Percentiles rank a stretch among this genome's conserved stretches.
These are phyloP conservation scores for Endotricha flammealis DNA, from an alignment of 2,888 invertebrate species.

Conservation along the genomic window DNA sequence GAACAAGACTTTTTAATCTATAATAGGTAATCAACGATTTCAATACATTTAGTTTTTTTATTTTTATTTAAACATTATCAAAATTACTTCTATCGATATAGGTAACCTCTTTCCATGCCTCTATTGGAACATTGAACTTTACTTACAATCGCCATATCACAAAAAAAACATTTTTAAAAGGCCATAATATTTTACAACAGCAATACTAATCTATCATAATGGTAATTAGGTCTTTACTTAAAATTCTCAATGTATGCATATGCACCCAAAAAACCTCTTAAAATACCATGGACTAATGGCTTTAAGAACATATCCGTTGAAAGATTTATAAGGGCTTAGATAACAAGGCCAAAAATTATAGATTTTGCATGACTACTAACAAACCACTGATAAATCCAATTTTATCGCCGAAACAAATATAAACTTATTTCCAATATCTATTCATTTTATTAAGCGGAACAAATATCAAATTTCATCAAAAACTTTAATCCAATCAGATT, in stretches of 20 bases:
- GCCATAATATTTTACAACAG: constrained; percentile 16
- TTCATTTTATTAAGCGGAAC: constrained; percentile 6
- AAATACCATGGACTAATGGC: constrained; percentile 19
- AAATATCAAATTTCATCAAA: constrained; percentile 3
- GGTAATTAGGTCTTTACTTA: constrained; percentile 22
- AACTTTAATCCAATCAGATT: constrained; percentile 9
- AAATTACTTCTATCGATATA: no score
- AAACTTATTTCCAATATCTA: constrained; percentile 3
- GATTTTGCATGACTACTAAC: constrained; percentile 1
- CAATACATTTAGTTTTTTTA: no score
- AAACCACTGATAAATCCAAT: constrained; percentile 1
- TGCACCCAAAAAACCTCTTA: constrained; percentile 12
- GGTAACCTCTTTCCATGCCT: no score
- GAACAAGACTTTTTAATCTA: no score
- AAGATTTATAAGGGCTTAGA: constrained; percentile 20
- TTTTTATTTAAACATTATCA: no score
- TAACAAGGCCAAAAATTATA: constrained; percentile 11
- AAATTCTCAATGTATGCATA: constrained; percentile 21
- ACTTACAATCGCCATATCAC: no score
- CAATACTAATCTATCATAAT: constrained; percentile 5
- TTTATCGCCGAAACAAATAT: constrained; percentile 4
- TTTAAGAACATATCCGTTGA: constrained; percentile 19
- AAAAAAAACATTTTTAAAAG: constrained; percentile 5
- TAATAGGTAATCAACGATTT: no score
- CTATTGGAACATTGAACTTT: no score